Percentiles rank a stretch among this genome's conserved stretches.
Evolutionary conservation across 2,888 invertebrate species (phyloP).

Genomic region (Aquatica leii): DNA sequence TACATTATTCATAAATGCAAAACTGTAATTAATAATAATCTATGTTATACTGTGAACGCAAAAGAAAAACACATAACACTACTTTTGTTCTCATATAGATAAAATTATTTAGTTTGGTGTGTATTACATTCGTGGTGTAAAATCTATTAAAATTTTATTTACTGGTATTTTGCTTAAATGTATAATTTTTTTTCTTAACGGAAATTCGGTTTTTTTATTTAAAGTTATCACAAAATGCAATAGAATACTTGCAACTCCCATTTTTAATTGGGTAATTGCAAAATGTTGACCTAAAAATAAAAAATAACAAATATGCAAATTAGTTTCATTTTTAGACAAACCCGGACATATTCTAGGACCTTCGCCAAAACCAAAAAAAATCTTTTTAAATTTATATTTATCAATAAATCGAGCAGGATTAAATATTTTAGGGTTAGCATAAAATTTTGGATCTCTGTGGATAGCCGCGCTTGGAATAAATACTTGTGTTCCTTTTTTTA

Average conservation of each 20-base stretch:
- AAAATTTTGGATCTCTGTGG: constrained; percentile 51
- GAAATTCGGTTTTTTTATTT: constrained; percentile 26
- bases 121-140: constrained; percentile 31
- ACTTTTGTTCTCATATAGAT: no score
- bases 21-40: no score
- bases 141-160: constrained; percentile 42
- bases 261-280: constrained; percentile 44
- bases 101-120: no score
- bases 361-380: constrained; percentile 45
- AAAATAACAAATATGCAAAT: constrained; percentile 17
- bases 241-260: constrained; percentile 38
- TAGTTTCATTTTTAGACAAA: constrained; percentile 16
- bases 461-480: constrained; percentile 48
- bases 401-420: constrained; percentile 53
- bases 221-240: background rate
- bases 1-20: no score
- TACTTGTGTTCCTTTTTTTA: constrained; percentile 46
- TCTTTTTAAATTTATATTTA: constrained; percentile 44
- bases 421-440: constrained; percentile 53
- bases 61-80: no score
- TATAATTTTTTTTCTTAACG: constrained; percentile 39
- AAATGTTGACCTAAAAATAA: constrained; percentile 45
- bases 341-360: constrained; percentile 46
- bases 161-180: constrained; percentile 29
- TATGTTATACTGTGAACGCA: no score